Evolutionary conservation across 2,888 invertebrate genomes (phyloP), one percentile per base, ranked within the genome.

Genomic region (Mesorhabditis spiculigera): DNA sequence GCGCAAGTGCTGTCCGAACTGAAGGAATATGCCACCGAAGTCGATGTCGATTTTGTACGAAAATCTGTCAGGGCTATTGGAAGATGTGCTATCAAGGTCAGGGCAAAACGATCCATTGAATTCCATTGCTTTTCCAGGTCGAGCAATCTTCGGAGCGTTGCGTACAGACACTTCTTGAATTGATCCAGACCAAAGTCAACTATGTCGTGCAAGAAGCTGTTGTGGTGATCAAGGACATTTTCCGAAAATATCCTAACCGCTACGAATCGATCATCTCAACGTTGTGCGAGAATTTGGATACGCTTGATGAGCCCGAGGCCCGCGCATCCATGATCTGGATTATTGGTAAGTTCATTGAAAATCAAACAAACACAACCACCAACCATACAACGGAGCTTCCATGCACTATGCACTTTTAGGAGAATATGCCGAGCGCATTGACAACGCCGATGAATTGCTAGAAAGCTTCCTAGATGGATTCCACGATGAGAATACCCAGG

Each of bases 181-280:
- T 98, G 69, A 98, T 99, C 86, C 97, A 98, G 88, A 99, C 98
- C 0, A 99, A 99, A 89, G 97, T 91, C 79, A 99, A 99, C 89
- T 98, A 99, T 87, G 98, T 98, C 16, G 98, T 98, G 0, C 98
- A 99, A 87, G 98, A 99, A 87, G 98, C 98, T 0, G 96, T 98
- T 75, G 98, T 98, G 10, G 98, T 98, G 42, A 98, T 98, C 86
- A 98, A 99, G 89, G 89, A 89, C 74, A 89, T 89, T 71, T 89
- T 89, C 86, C 85, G 89, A 68, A 90, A 98, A 87, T 98, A 99
- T 88, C 98, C 98, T 8, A 98, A 98, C 88, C 96, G 98, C 87
- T 98, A 98, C 86, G 98, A 99, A 89, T 96, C 95, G 87, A 98
- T 98, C 86, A 98, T 98, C 86, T 95, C 96, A 74, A 98, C 97